Base-by-base conservation (phyloP, 2,888 invertebrate species). In the Ochropleura leucogaster region DNA sequence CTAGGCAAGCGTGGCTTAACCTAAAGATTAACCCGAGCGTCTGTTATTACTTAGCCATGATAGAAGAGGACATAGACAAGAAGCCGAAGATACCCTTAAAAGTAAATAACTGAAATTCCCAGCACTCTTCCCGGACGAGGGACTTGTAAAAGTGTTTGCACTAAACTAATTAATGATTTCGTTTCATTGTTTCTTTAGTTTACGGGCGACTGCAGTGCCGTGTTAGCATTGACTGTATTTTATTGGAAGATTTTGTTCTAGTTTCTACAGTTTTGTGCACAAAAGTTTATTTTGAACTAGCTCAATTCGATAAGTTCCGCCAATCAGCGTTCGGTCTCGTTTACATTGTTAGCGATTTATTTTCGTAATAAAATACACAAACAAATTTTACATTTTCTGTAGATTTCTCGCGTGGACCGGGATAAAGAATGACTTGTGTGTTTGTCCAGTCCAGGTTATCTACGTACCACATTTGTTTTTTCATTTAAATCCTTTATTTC, bases 121-220 rank as follows among this genome's bases (percentile, higher is more conserved):
- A 46, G 57, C 78, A 68, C 71, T 71, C 60, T 82, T 57, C 42
- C 46, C 60, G 51, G 68, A 69, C 59, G 64, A 71, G 60, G 4
- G n/a, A 20, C 67, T 64, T 77, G 59, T 60, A 20, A 59, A 80
- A 30, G 64, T 80, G 64, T 68, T 71, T 68, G 67, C 9, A 68
- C 64, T 82, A 68, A 80, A 82, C 71, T 78, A 71, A 77, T 82
- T 80, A 82, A 30, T 57, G 62, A 62, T 44, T 44, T 49, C 71
- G 64, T 79, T 79, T 79, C 76, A 80, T 71, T 80, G 71, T 80
- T 80, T 80, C 55, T 55, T 77, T 64, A 68, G 70, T 70, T 71
- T 71, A 49, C 10, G 5, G 3, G 30, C 42, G 30, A 55, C 40
- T 51, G 14, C 4, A 82, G 59, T 68, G 66, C 77, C 30, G 20